Evolutionary conservation across 2,888 invertebrate genomes (phyloP).

Genomic region (Drosophila histrio): DNA sequence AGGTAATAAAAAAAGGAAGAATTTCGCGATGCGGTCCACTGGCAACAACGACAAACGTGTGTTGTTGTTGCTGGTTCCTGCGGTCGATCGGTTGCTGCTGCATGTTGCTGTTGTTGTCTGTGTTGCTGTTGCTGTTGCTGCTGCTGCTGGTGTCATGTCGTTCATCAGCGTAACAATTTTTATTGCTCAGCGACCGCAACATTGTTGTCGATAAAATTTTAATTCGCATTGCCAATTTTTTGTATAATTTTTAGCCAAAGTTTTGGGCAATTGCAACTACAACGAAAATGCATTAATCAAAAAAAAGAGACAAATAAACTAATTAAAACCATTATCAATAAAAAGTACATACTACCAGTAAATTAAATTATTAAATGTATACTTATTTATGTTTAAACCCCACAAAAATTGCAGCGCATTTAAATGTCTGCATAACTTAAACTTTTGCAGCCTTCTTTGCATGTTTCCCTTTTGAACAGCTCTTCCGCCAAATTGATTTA

Average conservation of each 20-base stretch:
- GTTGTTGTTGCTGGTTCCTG: constrained; percentile 30
- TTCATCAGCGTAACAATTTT: constrained; percentile 76
- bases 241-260: not conserved
- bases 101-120: constrained; percentile 39
- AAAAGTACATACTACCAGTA: not conserved
- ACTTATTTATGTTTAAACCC: not conserved
- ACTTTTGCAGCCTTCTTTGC: constrained; percentile 31
- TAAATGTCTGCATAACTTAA: not conserved
- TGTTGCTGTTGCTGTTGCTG: constrained; percentile 38
- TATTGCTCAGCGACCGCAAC: constrained; percentile 73
- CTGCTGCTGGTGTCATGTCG: constrained; percentile 72
- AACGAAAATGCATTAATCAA: constrained; percentile 9
- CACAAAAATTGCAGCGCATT: constrained; percentile 34
- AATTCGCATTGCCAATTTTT: constrained; percentile 63
- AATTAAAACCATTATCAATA: not conserved
- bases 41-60: constrained; percentile 33
- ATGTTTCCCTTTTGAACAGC: constrained; percentile 45
- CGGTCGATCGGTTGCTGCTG: constrained; percentile 24
- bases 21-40: constrained; percentile 66
- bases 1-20: constrained; percentile 39
- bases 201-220: constrained; percentile 76
- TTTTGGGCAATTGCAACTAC: not conserved
- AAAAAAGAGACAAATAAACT: not conserved
- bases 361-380: not conserved
- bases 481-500: constrained; percentile 70